Evolutionary conservation across 2,113 vertebrate genomes (phyloP), one percentile per base, ranked within the genome.

Genomic region (Callorhinus ursinus): DNA sequence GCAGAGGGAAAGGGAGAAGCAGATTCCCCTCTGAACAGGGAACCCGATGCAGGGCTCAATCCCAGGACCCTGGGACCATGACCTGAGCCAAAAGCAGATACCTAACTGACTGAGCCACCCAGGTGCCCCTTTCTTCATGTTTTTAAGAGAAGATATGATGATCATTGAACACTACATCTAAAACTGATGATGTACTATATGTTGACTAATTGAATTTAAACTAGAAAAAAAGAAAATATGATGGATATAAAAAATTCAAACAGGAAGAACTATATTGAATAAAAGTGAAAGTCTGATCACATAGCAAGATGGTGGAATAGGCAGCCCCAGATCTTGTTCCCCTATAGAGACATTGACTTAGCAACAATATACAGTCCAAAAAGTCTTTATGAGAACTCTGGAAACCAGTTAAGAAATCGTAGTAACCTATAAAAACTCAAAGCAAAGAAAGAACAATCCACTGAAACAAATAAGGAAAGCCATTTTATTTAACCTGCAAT

Each of bases 101-200:
- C 46, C 46, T 46, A 46, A 46, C 46, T 7, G 46, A 46, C 46
- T 46, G 46, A 46, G 46, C 46, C 46, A 46, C 46, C 46, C 46
- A 46, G 46, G 46, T 7, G 7, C 46, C 46, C 46, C 46, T 92
- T 71, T 53, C 22, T 94, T 94, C 49, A 72, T 42, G 67, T 51
- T 92, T 96, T 83, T 8, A 76, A 93, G 82, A 81, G 42, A 53
- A 94, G 90, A 72, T 53, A 88, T 67, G 63, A 67, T 67, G 63
- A 67, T 67, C 63, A 67, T 67, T 67, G 31, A 67, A 67, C 63
- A 67, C 31, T 33, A 33, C 63, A 67, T 33, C 15, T 67, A 65
- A 65, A 33, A 65, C 63, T 33, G 16, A 33, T 65, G 63, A 65
- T 65, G 28, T 33, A 33, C 63, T 33, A 33, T 33, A 65, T 65